Evolutionary conservation across 2,113 vertebrate genomes (phyloP), one percentile per base, ranked within the genome.

Genomic region (Lagopus muta): DNA sequence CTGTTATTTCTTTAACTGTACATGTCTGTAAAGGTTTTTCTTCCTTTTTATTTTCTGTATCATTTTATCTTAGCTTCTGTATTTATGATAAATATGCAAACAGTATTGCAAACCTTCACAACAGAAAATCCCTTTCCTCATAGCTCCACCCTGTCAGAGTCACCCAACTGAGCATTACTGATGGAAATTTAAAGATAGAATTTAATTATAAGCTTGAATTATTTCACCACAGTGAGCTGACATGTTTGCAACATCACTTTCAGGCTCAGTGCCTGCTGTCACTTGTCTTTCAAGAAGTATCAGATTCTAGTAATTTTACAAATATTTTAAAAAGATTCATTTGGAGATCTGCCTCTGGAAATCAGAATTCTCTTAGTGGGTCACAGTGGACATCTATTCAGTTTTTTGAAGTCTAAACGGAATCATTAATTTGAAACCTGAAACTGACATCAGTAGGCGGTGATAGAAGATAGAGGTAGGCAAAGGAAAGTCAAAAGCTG

Each of bases 121-220:
- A 86, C 58, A 91, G 86, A 86, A 96, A 97, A 95, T 93, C n/a
- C 94, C 87, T 88, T 77, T 95, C 75, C 74, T 89, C 94, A 92
- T 96, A 95, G 78, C 92, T 93, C 81, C 71, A 83, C 89, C 89
- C 83, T 97, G 95, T 97, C 97, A 97, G 89, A 96, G 71, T 93
- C 87, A 95, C 96, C 94, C 90, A 97, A 90, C 95, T 97, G 96
- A 97, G 95, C 96, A 97, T 97, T 97, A 98, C 95, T 97, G 97
- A 97, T 97, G 96, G 94, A 58, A 89, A 97, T 98, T 98, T 98
- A 98, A 98, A 97, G 97, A 97, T 92, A 98, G 93, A 97, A 98
- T 97, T 98, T 97, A 98, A 98, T 98, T 98, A 98, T 96, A 98
- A 92, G 98, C 97, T 97, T 98, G 97, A 98, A 97, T 94, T 98